These are phyloP conservation scores for Leucophenga varia DNA, from an alignment of 1,140 invertebrate species.

Conservation along the genomic window DNA sequence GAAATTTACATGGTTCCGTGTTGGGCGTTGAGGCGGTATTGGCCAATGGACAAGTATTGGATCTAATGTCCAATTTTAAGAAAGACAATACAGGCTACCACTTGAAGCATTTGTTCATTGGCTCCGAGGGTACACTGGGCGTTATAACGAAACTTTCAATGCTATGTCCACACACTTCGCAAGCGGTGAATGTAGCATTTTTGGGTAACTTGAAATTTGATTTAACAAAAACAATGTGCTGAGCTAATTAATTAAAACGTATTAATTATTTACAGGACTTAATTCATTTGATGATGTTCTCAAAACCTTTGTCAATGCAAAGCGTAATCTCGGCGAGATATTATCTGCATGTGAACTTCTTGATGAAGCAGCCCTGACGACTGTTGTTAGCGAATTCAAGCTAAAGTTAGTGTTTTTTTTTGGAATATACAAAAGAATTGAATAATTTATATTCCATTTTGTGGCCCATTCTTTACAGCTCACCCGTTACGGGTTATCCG, in stretches of 20 bases:
- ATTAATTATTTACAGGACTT: constrained; percentile 17
- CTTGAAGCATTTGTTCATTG: constrained; percentile 95
- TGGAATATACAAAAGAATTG: no score
- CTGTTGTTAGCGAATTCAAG: constrained; percentile 64
- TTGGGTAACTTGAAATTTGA: constrained; percentile 70
- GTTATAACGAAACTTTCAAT: constrained; percentile 91
- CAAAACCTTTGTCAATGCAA: constrained; percentile 71
- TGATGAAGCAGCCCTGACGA: constrained; percentile 69
- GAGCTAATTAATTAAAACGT: neutral
- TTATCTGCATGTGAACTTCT: constrained; percentile 94
- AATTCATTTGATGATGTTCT: constrained; percentile 67
- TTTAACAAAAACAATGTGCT: constrained; percentile 1
- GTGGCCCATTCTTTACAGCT: constrained; percentile 44
- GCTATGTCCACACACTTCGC: constrained; percentile 81
- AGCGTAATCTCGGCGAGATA: constrained; percentile 79
- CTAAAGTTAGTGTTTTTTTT: constrained; percentile 59
- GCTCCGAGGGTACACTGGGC: constrained; percentile 95
- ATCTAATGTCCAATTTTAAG: constrained; percentile 81
- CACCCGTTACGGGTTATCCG: constrained; percentile 67
- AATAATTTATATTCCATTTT: neutral
- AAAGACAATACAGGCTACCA: constrained; percentile 99
- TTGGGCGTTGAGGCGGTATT: constrained; percentile 93
- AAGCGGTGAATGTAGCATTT: constrained; percentile 80
- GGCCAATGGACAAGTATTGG: constrained; percentile 83
- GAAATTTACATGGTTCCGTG: constrained; percentile 89